Conservation (phyloP, 2,888 invertebrate genomes). For the Trisateles emortualis region DNA sequence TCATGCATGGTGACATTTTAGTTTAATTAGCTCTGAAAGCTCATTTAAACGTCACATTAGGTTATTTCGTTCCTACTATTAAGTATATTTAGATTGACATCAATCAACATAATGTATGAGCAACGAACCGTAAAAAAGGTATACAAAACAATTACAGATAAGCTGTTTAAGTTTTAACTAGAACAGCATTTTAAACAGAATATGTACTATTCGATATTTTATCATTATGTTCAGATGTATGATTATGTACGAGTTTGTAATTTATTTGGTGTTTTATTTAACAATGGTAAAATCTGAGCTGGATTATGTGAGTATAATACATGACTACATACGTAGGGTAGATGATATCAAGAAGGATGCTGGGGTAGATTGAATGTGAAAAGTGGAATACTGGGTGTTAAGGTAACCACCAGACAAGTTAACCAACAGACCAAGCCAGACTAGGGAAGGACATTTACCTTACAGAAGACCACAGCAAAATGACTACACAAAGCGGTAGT, state of each 20-base stretch:
- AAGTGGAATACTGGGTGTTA: no score
- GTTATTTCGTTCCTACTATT: no score
- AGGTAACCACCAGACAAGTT: no score
- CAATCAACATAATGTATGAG: background rate
- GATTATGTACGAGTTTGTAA: background rate
- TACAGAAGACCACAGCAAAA: no score
- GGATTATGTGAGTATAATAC: conserved; percentile 3
- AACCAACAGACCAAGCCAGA: no score
- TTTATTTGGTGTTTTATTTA: conserved; percentile 1
- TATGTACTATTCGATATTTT: no score
- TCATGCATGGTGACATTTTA: background rate
- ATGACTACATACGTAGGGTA: background rate
- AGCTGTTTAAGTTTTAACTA: background rate
- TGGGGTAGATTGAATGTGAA: no score
- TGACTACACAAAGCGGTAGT: no score
- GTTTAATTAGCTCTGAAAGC: background rate
- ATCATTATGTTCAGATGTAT: background rate
- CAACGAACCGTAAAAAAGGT: background rate
- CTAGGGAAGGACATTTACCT: no score
- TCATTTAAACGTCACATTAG: background rate
- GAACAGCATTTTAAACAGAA: background rate
- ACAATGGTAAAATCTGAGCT: background rate
- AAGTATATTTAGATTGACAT: no score
- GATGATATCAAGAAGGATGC: no score
- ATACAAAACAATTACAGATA: background rate